Evolutionary conservation across 2,888 invertebrate species (phyloP).

Genomic region (Synergus umbraculus): DNA sequence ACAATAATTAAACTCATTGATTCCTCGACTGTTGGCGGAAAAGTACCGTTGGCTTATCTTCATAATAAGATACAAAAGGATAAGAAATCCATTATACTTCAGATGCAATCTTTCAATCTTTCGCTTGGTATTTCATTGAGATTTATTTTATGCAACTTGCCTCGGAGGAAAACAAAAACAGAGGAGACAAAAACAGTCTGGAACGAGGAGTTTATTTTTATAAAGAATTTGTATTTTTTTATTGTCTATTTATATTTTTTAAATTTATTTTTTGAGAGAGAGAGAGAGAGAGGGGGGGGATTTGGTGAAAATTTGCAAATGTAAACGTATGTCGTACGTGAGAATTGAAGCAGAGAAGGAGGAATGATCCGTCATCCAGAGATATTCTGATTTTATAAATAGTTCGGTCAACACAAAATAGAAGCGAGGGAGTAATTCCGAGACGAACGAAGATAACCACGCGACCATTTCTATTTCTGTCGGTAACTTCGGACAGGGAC

Average conservation of each 20-base stretch:
- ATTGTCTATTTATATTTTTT: not conserved
- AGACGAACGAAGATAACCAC: slow-evolving; percentile 61
- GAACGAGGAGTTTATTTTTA: not conserved
- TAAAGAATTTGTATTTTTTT: not conserved
- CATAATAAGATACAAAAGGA: slow-evolving; percentile 18
- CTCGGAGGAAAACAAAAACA: not conserved
- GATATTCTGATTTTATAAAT: slow-evolving; percentile 68
- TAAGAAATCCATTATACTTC: slow-evolving; percentile 14
- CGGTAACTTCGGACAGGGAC: slow-evolving; percentile 49
- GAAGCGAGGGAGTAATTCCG: slow-evolving; percentile 68
- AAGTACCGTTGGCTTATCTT: slow-evolving; percentile 20
- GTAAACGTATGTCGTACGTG: not conserved
- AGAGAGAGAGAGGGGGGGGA: not conserved
- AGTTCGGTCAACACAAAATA: slow-evolving; percentile 72
- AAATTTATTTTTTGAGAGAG: not conserved
- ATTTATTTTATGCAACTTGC: not conserved
- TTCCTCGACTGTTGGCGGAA: slow-evolving; percentile 22
- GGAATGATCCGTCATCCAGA: slow-evolving; percentile 65
- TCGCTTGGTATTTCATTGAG: not conserved
- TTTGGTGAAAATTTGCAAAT: not conserved
- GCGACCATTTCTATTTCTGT: slow-evolving; percentile 45
- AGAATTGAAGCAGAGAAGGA: not conserved
- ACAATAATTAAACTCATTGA: slow-evolving; percentile 37
- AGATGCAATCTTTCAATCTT: not conserved
- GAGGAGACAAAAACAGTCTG: not conserved